Percentiles rank a stretch among this genome's conserved stretches.
phyloP scores from a whole-genome alignment of 1,140 invertebrate genomes.

The Scaptomyza graminum region DNA sequence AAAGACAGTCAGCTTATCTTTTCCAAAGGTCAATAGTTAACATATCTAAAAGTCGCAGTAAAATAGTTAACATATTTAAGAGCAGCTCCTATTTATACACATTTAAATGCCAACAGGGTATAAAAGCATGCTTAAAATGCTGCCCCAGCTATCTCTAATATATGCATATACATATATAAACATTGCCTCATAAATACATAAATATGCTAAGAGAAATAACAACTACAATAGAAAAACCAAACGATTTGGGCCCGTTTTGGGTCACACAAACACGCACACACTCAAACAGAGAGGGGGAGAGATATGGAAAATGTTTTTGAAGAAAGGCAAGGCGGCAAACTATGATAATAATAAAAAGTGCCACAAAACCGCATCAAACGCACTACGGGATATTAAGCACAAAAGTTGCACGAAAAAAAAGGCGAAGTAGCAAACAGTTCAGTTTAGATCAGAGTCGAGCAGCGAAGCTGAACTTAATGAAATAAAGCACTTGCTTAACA shows the following conservation, averaged over 20 bases:
- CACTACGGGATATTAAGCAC: conserved; percentile 79
- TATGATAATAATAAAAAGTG: conserved; percentile 66
- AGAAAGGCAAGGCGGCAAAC: conserved; percentile 52
- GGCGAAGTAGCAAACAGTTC: background rate
- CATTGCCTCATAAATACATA: conserved; percentile 72
- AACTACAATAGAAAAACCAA: conserved; percentile 37
- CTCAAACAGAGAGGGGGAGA: conserved; percentile 19
- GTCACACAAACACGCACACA: background rate
- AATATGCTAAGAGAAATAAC: conserved; percentile 56
- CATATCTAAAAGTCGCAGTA: too few relatives aligned
- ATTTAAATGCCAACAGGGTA: background rate
- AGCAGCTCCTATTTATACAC: background rate
- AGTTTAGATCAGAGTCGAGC: conserved; percentile 40
- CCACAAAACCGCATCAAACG: conserved; percentile 65
- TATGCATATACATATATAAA: conserved; percentile 63
- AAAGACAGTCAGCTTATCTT: too few relatives aligned
- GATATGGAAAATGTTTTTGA: conserved; percentile 18
- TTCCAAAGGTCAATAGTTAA: too few relatives aligned
- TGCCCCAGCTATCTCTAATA: conserved; percentile 17
- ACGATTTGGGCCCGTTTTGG: conserved; percentile 11
- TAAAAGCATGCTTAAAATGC: conserved; percentile 14
- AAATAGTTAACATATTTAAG: too few relatives aligned
- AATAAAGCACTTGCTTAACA: conserved; percentile 76
- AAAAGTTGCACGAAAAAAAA: conserved; percentile 62
- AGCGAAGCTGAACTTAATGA: conserved; percentile 69